Evolutionary conservation across 1,140 invertebrate genomes (phyloP).

Genomic region (Drosophila albomicans): DNA sequence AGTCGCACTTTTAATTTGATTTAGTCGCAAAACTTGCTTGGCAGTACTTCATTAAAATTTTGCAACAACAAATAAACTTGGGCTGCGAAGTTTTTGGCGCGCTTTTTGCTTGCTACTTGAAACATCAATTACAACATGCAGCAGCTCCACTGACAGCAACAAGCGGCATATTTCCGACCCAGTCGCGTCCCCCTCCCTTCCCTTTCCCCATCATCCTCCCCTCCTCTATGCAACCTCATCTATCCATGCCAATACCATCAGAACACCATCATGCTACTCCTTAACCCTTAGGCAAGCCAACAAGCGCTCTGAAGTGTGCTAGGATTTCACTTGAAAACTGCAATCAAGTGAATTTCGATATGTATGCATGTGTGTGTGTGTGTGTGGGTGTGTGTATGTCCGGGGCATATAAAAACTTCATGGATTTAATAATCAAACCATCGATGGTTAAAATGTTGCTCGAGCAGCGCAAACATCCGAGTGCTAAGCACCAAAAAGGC

Average conservation of each 20-base stretch:
- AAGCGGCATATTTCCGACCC: slow-evolving; percentile 66
- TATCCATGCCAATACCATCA: slow-evolving; percentile 7
- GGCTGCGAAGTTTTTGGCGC: slow-evolving; percentile 66
- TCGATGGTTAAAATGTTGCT: slow-evolving; percentile 81
- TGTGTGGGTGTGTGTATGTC: slow-evolving; percentile 39
- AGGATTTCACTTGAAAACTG: slow-evolving; percentile 83
- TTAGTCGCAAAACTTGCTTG: slow-evolving; percentile 78
- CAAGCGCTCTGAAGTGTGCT: slow-evolving; percentile 76
- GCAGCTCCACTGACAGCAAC: slow-evolving; percentile 45
- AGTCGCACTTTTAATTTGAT: slow-evolving; percentile 74
- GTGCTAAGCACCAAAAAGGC: slow-evolving; percentile 28
- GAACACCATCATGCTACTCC: slow-evolving; percentile 14
- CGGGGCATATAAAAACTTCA: slow-evolving; percentile 71
- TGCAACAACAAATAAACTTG: slow-evolving; percentile 79
- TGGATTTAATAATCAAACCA: slow-evolving; percentile 84
- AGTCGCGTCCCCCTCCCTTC: not conserved
- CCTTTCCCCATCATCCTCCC: not conserved
- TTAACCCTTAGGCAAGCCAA: slow-evolving; percentile 73
- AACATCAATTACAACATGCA: slow-evolving; percentile 69
- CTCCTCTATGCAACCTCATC: too few species aligned
- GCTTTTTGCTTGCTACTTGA: slow-evolving; percentile 76
- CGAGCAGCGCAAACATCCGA: slow-evolving; percentile 56
- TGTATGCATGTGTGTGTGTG: slow-evolving; percentile 38
- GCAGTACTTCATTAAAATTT: slow-evolving; percentile 78
- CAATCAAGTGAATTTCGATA: slow-evolving; percentile 83